Evolutionary conservation across 2,113 vertebrate genomes (phyloP).

Genomic region (Verasper variegatus): DNA sequence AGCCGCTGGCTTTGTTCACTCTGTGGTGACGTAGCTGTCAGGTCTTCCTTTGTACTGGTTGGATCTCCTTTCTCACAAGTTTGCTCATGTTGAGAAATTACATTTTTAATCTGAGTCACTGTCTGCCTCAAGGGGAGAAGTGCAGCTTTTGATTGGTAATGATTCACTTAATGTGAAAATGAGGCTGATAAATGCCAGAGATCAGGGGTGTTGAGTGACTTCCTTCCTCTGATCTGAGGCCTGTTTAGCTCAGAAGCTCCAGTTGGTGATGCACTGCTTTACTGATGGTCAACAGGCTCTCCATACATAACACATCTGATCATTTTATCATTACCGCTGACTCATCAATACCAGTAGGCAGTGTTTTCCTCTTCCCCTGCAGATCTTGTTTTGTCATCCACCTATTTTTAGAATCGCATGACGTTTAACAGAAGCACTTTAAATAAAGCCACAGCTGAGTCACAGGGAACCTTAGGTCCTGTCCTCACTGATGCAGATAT

Average conservation of each 20-base stretch:
- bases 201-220: conserved; percentile 34
- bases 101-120: conserved; percentile 39
- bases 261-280: conserved; percentile 29
- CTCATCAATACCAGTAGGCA: conserved; percentile 4
- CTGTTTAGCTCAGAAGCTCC: conserved; percentile 19
- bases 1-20: conserved; percentile 41
- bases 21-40: conserved; percentile 35
- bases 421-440: no score
- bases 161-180: conserved; percentile 42
- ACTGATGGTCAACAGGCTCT: not conserved
- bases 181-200: conserved; percentile 35
- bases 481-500: no score
- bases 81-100: conserved; percentile 29
- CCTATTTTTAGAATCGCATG: not conserved
- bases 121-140: conserved; percentile 5
- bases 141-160: conserved; percentile 26
- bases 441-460: no score
- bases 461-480: no score
- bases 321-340: not conserved
- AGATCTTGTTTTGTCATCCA: not conserved
- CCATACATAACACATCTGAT: not conserved
- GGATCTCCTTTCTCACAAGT: conserved; percentile 26
- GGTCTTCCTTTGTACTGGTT: conserved; percentile 22
- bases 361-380: conserved; percentile 4
- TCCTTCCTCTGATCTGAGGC: conserved; percentile 26